Base-by-base conservation (phyloP, 2,113 vertebrate genomes). In the Chauna torquata region DNA sequence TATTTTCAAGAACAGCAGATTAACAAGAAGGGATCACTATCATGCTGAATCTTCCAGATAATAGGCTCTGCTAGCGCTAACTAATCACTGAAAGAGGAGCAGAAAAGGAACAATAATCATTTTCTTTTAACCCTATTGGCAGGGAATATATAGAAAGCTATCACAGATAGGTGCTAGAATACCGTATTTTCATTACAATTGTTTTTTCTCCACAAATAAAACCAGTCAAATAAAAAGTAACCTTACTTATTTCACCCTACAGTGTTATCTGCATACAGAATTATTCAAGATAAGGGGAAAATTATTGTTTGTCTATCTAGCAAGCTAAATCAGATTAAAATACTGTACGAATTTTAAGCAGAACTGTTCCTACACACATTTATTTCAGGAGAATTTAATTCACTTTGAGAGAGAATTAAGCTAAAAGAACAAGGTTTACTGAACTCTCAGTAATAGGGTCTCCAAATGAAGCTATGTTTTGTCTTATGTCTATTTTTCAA, bases 281-380 rank as follows among this genome's bases (percentile, higher is more conserved):
- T 92, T 91, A 95, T 87, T 91, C 78, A 50, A 91, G 87, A 87
- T 91, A 96, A 95, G 84, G 62, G 23, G 52, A 91, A 96, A 96
- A 96, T 96, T 96, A 93, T 61, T 95, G 78, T 93, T 95, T 92
- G 89, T 91, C 94, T 96, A 91, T 79, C 93, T 61, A 52, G 81
- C 87, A 91, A 91, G 57, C 85, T 92, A 87, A 92, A 96, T 89
- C 94, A 76, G 84, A 93, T 96, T 91, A 96, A 89, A 95, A 91
- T 91, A 85, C 75, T 28, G 66, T 22, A 81, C 86, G 91, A 96
- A 97, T 97, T 94, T 96, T 92, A 92, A 96, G 36, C 89, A 96
- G 94, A 91, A 91, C 49, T 95, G 90, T 95, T 96, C 95, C 93
- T 95, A 96, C 91, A 91, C 92, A 86, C 49, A 76, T 42, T 86